phyloP scores from a whole-genome alignment of 2,113 vertebrate species.

The Xenopus borealis region DNA sequence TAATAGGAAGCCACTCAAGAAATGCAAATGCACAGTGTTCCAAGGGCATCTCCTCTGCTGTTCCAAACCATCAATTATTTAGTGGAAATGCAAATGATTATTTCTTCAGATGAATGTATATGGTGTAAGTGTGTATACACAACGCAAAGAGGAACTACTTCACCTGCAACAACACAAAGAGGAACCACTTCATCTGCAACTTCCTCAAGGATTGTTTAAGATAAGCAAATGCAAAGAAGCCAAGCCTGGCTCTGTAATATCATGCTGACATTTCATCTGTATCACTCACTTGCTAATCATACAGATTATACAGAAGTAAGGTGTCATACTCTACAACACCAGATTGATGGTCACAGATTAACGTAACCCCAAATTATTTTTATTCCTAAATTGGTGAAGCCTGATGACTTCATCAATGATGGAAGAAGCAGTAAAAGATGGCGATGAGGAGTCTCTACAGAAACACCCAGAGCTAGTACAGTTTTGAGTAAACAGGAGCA shows the following conservation, averaged over 20 bases:
- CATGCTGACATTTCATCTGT: neutral
- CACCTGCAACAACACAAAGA: neutral
- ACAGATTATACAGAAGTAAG: too few relatives aligned
- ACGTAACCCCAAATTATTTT: too few relatives aligned
- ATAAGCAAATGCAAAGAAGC: neutral
- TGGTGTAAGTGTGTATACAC: neutral
- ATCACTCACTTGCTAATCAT: neutral
- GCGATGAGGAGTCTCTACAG: too few relatives aligned
- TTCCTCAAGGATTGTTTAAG: neutral
- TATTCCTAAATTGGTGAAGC: too few relatives aligned
- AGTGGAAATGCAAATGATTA: neutral
- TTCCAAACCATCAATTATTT: neutral
- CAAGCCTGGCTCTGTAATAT: neutral
- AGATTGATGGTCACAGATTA: too few relatives aligned
- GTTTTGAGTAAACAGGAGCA: too few relatives aligned
- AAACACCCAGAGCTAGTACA: too few relatives aligned
- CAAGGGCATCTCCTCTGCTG: slow-evolving; percentile 19
- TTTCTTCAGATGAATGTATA: neutral
- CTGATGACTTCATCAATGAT: too few relatives aligned
- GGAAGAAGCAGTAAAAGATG: too few relatives aligned
- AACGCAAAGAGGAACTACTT: neutral
- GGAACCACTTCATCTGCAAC: neutral
- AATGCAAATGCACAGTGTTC: slow-evolving; percentile 7
- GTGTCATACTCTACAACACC: too few relatives aligned
- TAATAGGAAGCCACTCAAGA: neutral